Base-by-base conservation (phyloP, 2,888 invertebrate species). In the Campopleginae sp. region DNA sequence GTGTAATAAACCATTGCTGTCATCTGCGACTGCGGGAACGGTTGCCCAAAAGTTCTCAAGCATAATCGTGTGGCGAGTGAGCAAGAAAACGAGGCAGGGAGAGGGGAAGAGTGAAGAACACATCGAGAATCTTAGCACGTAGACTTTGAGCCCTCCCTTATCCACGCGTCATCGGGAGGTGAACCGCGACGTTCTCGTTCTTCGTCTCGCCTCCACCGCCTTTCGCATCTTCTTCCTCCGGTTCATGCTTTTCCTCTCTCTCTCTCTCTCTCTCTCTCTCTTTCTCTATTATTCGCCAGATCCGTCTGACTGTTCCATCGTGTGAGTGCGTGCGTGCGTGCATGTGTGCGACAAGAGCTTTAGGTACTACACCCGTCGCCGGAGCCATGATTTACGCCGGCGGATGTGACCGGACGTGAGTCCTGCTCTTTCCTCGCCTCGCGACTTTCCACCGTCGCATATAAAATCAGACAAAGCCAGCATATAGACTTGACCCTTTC, bases 101-200 rank as follows among this genome's bases (percentile, higher is more conserved):
- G 51, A 75, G 17, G 12, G 19, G 79, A 14, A 27, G 79, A 68
- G 76, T 46, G 76, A 80, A 81, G 88, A 86, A 88, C 89, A 82
- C 92, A 92, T 93, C 93, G 91, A 90, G 88, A 93, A 92, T 90
- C 93, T 90, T 91, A 90, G 92, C 93, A 93, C 93, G 93, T 93
- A 93, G 91, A 91, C 91, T 90, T 91, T 91, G 91, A 93, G 92
- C 91, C 92, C 92, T 92, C 92, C 92, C 93, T 93, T 93, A 93
- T 93, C 93, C 92, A 87, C 91, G 91, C 93, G 91, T 93, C 93
- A 93, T 93, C 93, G 89, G 88, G 91, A 91, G 88, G 91, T 90
- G 88, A 89, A 82, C 84, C 85, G 86, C 82, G 83, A 84, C 82
- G 82, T 85, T 77, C 84, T 86, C 77, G 83, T 77, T 84, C 82